These are phyloP conservation scores for Julus scandinavius DNA, from an alignment of 2,888 invertebrate species.

Conservation along the genomic window DNA sequence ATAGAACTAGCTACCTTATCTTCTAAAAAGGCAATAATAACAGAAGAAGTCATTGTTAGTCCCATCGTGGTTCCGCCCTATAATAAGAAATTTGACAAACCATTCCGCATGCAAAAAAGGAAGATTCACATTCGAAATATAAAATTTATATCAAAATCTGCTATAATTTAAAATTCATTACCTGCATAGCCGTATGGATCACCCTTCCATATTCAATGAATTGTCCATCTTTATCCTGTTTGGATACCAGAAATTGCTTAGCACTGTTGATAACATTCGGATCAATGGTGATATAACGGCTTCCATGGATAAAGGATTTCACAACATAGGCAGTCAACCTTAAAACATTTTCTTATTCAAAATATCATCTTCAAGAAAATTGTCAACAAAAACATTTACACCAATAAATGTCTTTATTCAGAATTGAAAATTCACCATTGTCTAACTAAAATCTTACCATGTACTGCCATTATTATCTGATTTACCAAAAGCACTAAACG, in stretches of 20 bases:
- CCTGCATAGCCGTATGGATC: slow-evolving; percentile 38
- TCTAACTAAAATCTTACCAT: neutral
- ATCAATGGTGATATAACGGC: slow-evolving; percentile 43
- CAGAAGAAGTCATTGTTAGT: neutral
- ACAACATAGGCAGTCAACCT: slow-evolving; percentile 52
- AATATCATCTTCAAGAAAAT: too few relatives aligned
- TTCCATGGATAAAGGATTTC: neutral
- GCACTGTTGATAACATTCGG: neutral
- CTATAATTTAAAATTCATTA: neutral
- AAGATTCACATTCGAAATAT: too few relatives aligned
- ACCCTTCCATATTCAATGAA: slow-evolving; percentile 26
- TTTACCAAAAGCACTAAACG: slow-evolving; percentile 48
- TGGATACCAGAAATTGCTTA: neutral
- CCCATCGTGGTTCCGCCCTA: slow-evolving; percentile 1
- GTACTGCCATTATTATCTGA: slow-evolving; percentile 21
- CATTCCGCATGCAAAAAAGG: too few relatives aligned
- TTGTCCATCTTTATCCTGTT: neutral
- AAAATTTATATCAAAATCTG: too few relatives aligned
- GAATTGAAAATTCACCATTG: neutral
- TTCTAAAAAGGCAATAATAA: neutral
- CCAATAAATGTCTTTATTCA: too few relatives aligned
- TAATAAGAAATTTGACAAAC: neutral
- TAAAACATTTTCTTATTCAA: neutral
- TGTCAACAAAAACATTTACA: too few relatives aligned
- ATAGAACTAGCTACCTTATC: neutral